phyloP scores from a whole-genome alignment of 2,888 invertebrate genomes.

The Lumbricus terrestris region DNA sequence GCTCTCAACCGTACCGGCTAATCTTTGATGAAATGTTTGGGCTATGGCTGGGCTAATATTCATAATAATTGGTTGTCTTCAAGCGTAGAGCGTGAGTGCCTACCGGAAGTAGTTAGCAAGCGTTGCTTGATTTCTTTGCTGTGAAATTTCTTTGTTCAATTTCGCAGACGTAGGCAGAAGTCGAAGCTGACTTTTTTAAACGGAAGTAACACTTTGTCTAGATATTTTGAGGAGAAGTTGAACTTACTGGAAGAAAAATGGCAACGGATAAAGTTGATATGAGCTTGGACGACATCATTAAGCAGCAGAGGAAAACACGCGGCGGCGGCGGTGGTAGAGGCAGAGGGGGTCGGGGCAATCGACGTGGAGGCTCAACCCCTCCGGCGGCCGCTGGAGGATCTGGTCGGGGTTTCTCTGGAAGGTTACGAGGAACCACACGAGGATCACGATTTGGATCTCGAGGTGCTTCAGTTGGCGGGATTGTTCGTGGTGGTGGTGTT shows the following conservation, averaged over 20 bases:
- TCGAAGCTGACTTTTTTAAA: background rate
- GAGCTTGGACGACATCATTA: constrained; percentile 95
- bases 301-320: constrained; percentile 63
- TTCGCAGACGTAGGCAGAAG: background rate
- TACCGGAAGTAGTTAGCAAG: background rate
- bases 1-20: no score
- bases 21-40: background rate
- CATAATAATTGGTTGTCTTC: background rate
- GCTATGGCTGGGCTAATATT: background rate
- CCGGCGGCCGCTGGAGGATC: constrained; percentile 16
- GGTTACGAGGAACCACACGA: background rate
- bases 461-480: constrained; percentile 32
- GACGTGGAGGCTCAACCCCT: background rate
- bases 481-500: constrained; percentile 53
- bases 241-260: constrained; percentile 23
- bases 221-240: background rate
- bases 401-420: background rate
- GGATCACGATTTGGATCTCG: constrained; percentile 13
- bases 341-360: constrained; percentile 38
- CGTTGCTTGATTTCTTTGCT: background rate
- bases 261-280: constrained; percentile 81
- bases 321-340: constrained; percentile 59
- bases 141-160: background rate
- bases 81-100: background rate
- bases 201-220: background rate